Evolutionary conservation across 2,113 vertebrate species (phyloP).

Genomic region (Smithornis capensis): DNA sequence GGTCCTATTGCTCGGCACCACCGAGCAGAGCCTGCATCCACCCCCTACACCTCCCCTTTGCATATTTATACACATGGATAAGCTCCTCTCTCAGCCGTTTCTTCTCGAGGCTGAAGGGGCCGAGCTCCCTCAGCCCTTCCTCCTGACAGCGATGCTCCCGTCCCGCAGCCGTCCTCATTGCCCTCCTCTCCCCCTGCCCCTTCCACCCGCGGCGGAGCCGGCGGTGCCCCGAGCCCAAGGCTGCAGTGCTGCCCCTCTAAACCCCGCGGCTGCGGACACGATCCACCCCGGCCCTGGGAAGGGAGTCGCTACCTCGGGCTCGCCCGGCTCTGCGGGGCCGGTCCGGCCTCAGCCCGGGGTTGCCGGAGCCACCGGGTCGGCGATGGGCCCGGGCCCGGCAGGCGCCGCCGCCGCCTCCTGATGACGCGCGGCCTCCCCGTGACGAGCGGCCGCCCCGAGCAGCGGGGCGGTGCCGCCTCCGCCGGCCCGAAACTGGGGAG

Average conservation of each 20-base stretch:
- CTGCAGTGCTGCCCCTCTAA: fast-evolving
- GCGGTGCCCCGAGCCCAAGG: not conserved
- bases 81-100: not conserved
- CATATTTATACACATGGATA: fast-evolving
- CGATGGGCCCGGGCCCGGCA: too few relatives aligned
- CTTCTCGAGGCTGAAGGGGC: too few relatives aligned
- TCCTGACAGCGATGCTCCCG: not conserved
- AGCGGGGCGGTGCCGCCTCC: not conserved
- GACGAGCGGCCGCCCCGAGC: not conserved
- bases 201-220: not conserved
- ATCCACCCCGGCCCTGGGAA: not conserved
- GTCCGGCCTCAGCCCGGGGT: not conserved
- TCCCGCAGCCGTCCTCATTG: fast-evolving
- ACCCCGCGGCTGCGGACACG: not conserved
- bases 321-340: too few relatives aligned
- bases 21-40: not conserved
- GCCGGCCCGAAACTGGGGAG: not conserved
- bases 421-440: not conserved
- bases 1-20: too few relatives aligned
- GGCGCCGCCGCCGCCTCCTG: not conserved
- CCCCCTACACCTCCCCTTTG: too few relatives aligned
- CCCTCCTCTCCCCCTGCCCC: not conserved
- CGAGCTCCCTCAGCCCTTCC: not conserved
- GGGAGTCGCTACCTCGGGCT: not conserved
- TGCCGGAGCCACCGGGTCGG: not conserved